These are phyloP conservation scores for Willisornis vidua DNA, from an alignment of 2,113 vertebrate species.

Conservation along the genomic window DNA sequence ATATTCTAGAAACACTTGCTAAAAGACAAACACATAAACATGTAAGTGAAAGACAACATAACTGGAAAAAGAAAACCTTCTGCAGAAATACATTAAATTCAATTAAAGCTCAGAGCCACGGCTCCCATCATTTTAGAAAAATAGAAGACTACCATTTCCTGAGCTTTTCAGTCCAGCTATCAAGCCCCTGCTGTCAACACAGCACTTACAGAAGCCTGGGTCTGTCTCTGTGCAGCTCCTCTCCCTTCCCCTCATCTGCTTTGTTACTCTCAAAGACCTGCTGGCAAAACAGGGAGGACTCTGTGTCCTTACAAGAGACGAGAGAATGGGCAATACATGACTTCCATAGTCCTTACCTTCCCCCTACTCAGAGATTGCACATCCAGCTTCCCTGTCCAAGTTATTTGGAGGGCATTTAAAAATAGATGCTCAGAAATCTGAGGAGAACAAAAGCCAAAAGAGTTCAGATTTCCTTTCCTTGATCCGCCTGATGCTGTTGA, in stretches of 20 bases:
- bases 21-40: neutral
- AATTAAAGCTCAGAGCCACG: neutral
- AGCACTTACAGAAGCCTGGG: slow-evolving; percentile 2
- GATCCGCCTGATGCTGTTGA: slow-evolving; percentile 16
- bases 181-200: neutral
- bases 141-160: neutral
- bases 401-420: neutral
- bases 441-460: neutral
- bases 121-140: neutral
- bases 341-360: slow-evolving; percentile 46
- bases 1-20: neutral
- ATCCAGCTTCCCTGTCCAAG: slow-evolving; percentile 45
- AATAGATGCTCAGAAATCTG: slow-evolving; percentile 26
- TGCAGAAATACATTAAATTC: neutral
- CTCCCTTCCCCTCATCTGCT: slow-evolving; percentile 34
- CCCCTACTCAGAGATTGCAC: neutral
- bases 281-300: neutral
- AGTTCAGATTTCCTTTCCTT: slow-evolving; percentile 22
- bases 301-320: neutral
- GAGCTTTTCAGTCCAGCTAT: neutral
- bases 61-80: neutral
- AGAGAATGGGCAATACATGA: neutral
- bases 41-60: neutral
- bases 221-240: slow-evolving; percentile 36
- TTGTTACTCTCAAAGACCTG: slow-evolving; percentile 1